Conservation (phyloP, 1,140 invertebrate species). For the Plectrocnemia conspersa region DNA sequence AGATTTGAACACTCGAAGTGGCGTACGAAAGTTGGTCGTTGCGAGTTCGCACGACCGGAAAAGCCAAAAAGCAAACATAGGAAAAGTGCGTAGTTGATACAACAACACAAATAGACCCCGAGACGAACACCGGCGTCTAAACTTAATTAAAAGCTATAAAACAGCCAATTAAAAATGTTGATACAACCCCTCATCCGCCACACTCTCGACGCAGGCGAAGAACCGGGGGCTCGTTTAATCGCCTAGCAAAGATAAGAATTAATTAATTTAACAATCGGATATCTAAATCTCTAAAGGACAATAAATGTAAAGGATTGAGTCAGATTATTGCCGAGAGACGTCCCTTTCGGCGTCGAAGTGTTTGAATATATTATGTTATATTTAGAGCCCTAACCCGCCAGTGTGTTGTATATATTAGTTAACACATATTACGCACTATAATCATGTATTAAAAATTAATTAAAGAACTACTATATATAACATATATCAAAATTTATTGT, state of each 20-base stretch:
- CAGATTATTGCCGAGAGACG: conserved; percentile 13
- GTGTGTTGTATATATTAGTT: too few relatives aligned
- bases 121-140: not conserved
- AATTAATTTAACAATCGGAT: conserved; percentile 16
- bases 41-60: conserved; percentile 10
- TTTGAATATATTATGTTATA: too few relatives aligned
- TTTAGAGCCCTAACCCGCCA: too few relatives aligned
- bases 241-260: conserved; percentile 20
- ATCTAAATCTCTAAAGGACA: conserved; percentile 11
- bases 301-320: conserved; percentile 16
- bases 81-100: conserved; percentile 9
- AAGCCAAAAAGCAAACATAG: conserved; percentile 17
- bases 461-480: too few relatives aligned
- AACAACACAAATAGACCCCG: conserved; percentile 11
- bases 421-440: too few relatives aligned
- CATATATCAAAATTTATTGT: too few relatives aligned
- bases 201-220: too few relatives aligned
- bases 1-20: too few relatives aligned
- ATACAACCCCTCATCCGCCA: not conserved
- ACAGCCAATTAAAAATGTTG: conserved; percentile 22
- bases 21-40: conserved; percentile 12
- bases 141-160: conserved; percentile 24
- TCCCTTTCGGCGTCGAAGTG: too few relatives aligned
- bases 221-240: not conserved
- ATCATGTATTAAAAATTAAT: too few relatives aligned